phyloP scores from a whole-genome alignment of 2,797 vertebrate species.

The Clarias pachynema region DNA sequence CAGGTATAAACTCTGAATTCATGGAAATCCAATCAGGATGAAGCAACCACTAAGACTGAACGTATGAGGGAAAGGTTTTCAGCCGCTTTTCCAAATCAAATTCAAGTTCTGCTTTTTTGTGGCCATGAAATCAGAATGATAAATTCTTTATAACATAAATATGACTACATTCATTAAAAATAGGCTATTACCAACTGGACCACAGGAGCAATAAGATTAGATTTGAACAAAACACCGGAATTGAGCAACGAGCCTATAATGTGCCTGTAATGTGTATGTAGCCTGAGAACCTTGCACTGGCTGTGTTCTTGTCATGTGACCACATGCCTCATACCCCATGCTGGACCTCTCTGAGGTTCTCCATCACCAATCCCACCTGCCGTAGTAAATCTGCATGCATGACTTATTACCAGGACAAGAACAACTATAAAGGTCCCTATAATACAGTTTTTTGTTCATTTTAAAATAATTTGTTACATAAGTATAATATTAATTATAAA shows the following conservation, averaged over 20 bases:
- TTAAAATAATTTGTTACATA: too few relatives aligned
- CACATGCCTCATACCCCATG: conserved; percentile 60
- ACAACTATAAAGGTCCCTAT: conserved; percentile 17
- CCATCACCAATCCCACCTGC: conserved; percentile 37
- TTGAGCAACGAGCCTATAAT: neutral
- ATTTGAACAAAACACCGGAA: conserved; percentile 7
- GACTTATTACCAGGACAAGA: conserved; percentile 38
- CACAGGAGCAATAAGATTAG: neutral
- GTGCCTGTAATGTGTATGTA: neutral
- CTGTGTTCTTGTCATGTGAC: conserved; percentile 61
- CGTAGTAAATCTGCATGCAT: conserved; percentile 55
- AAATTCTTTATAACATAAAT: neutral
- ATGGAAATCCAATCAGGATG: neutral
- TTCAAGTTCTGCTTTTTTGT: neutral
- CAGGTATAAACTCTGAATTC: neutral
- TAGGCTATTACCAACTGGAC: too few relatives aligned
- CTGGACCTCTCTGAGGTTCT: conserved; percentile 54
- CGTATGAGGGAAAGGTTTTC: neutral
- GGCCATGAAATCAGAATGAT: neutral
- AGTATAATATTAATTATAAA: neutral
- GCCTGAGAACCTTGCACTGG: conserved; percentile 51
- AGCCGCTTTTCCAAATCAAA: neutral
- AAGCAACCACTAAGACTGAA: neutral
- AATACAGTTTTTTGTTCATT: neutral
- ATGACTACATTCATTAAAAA: neutral